phyloP scores from a whole-genome alignment of 2,113 vertebrate species.

The Lagopus muta region DNA sequence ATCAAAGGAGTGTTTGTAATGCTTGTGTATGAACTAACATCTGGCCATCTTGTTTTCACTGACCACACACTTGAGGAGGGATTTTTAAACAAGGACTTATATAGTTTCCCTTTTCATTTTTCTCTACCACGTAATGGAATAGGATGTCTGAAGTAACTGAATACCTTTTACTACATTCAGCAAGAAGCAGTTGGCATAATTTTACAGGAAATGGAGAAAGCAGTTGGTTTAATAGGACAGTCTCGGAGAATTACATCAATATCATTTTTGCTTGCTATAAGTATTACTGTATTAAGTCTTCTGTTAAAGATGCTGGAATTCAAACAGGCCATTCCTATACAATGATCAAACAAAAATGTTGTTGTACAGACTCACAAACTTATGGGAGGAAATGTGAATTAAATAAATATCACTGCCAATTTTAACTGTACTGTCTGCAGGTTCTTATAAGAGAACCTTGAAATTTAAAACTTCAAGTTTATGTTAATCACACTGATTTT shows the following conservation, averaged over 20 bases:
- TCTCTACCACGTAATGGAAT: neutral
- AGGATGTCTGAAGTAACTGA: neutral
- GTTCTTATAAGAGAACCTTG: neutral
- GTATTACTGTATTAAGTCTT: neutral
- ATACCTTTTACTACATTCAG: neutral
- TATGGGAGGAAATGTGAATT: neutral
- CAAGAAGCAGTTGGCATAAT: neutral
- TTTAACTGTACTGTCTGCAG: neutral
- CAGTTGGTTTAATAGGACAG: neutral
- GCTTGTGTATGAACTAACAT: neutral
- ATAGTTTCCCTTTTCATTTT: neutral
- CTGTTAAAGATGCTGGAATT: neutral
- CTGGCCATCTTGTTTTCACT: neutral
- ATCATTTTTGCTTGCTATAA: neutral
- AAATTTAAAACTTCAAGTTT: neutral
- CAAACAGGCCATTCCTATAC: neutral
- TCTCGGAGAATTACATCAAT: neutral
- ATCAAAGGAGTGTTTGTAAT: neutral
- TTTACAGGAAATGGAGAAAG: slow-evolving; percentile 29
- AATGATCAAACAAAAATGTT: neutral
- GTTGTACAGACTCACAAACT: neutral
- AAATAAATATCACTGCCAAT: neutral
- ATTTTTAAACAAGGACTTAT: neutral
- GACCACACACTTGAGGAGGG: neutral
- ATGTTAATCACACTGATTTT: neutral